phyloP scores from a whole-genome alignment of 1,140 invertebrate species.

The Linepithema humile region DNA sequence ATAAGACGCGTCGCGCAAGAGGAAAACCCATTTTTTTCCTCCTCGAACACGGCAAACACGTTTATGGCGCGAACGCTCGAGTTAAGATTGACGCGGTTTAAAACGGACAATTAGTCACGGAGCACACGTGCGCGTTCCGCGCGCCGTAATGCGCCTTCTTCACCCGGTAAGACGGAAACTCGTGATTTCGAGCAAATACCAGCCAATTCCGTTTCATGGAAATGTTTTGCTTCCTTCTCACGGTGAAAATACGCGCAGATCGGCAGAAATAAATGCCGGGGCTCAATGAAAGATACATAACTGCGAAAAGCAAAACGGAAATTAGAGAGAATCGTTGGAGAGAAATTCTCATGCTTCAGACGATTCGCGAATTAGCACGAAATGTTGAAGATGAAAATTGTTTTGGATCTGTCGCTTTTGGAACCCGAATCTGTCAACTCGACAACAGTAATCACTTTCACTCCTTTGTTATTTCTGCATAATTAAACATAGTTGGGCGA shows the following conservation, averaged over 20 bases:
- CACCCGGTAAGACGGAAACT: background rate
- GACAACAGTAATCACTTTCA: constrained; percentile 19
- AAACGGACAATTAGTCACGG: background rate
- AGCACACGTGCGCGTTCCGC: background rate
- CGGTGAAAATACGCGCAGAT: background rate
- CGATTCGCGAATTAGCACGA: background rate
- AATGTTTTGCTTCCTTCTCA: constrained; percentile 34
- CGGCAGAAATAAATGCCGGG: constrained; percentile 5
- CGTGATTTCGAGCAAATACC: background rate
- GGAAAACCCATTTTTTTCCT: background rate
- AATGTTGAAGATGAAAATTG: background rate
- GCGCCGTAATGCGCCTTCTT: background rate
- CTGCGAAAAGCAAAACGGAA: background rate
- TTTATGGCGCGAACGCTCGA: background rate
- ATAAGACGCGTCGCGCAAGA: background rate
- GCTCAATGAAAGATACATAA: background rate
- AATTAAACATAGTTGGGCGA: background rate
- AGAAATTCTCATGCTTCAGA: background rate
- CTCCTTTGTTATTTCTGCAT: background rate
- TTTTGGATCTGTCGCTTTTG: background rate
- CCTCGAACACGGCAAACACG: background rate
- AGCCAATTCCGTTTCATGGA: background rate
- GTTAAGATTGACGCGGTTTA: too few relatives aligned
- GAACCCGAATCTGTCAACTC: background rate
- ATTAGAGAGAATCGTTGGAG: background rate